These are phyloP conservation scores for Tribolium castaneum DNA, from an alignment of 1,140 invertebrate genomes.

Conservation along the genomic window DNA sequence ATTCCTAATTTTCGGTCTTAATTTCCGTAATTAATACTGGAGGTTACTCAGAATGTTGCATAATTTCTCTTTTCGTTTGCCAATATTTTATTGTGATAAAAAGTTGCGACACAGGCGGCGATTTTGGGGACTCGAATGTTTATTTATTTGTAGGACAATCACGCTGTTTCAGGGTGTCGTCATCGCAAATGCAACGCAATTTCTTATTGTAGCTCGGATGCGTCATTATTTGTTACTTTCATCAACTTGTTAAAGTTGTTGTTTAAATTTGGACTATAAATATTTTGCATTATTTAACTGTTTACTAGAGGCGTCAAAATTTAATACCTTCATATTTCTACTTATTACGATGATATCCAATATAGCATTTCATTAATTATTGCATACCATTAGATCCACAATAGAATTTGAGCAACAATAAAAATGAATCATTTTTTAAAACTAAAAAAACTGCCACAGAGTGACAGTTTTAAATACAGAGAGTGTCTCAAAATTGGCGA, in stretches of 20 bases:
- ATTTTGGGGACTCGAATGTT: not conserved
- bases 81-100: not conserved
- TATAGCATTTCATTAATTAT: too few species aligned
- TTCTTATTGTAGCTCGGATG: not conserved
- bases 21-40: constrained; percentile 17
- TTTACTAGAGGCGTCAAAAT: too few species aligned
- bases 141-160: not conserved
- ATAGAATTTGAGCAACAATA: too few species aligned
- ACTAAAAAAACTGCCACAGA: too few species aligned
- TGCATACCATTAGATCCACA: too few species aligned
- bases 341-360: too few species aligned
- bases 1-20: not conserved
- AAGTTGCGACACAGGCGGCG: constrained; percentile 1
- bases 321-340: too few species aligned
- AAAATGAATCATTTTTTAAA: too few species aligned
- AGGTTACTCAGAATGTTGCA: not conserved
- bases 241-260: not conserved
- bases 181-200: not conserved
- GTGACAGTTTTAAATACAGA: too few species aligned
- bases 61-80: not conserved
- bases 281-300: too few species aligned
- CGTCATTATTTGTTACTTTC: constrained; percentile 8
- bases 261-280: too few species aligned
- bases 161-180: not conserved
- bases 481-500: too few species aligned